Conservation (phyloP, 1,140 invertebrate species). For the Myzus persicae region DNA sequence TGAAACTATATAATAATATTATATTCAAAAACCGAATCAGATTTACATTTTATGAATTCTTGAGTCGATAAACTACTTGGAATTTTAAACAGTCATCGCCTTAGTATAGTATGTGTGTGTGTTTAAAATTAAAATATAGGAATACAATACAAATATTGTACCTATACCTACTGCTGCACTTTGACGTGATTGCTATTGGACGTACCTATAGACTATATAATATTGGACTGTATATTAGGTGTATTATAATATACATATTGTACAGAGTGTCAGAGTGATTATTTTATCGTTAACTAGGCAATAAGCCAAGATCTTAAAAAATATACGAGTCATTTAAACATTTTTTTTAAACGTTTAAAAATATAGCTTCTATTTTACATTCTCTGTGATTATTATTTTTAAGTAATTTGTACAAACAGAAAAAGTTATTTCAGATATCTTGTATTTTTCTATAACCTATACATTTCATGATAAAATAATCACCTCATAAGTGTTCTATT, state of each 20-base stretch:
- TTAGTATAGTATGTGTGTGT: too few relatives aligned
- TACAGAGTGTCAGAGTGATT: background rate
- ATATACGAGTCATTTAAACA: too few relatives aligned
- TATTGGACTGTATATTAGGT: background rate
- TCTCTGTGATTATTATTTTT: background rate
- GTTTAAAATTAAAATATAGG: background rate
- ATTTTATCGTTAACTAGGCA: too few relatives aligned
- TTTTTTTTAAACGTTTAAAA: background rate
- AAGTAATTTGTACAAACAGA: background rate
- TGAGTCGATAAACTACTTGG: background rate
- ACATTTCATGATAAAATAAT: background rate
- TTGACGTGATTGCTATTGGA: background rate
- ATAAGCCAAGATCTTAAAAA: too few relatives aligned
- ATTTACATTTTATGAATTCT: constrained; percentile 32
- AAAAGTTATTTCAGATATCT: background rate
- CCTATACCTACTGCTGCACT: background rate
- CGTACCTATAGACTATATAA: background rate
- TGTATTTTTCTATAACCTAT: background rate
- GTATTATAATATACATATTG: background rate
- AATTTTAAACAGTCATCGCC: constrained; percentile 18
- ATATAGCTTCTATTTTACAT: background rate
- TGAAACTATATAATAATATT: constrained; percentile 26
- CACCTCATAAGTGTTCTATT: background rate
- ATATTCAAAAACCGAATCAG: background rate
- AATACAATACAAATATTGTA: background rate